Evolutionary conservation across 1,140 invertebrate genomes (phyloP).

Genomic region (Chelonus insularis): DNA sequence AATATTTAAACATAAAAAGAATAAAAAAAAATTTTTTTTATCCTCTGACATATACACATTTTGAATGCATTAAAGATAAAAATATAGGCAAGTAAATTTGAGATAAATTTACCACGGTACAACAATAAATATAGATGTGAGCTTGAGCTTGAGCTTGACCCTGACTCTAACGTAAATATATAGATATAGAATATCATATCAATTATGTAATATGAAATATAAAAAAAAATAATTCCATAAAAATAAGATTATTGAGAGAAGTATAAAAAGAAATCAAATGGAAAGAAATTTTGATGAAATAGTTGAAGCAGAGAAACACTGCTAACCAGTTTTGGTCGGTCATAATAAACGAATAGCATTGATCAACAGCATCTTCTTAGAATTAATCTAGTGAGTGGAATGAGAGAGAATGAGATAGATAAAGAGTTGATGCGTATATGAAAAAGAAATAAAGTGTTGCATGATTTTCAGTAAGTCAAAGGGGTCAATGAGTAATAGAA

Average conservation of each 20-base stretch:
- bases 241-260: not conserved
- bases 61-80: too few relatives aligned
- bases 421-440: not conserved
- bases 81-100: too few relatives aligned
- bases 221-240: not conserved
- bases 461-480: not conserved
- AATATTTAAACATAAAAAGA: too few relatives aligned
- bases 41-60: too few relatives aligned
- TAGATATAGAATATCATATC: too few relatives aligned
- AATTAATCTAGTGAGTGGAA: constrained; percentile 1
- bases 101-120: too few relatives aligned
- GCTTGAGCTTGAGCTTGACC: constrained; percentile 27
- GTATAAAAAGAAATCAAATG: not conserved
- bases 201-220: too few relatives aligned
- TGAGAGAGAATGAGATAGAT: not conserved
- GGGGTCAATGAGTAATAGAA: constrained; percentile 12
- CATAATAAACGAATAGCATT: not conserved
- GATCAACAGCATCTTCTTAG: not conserved
- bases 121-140: constrained; percentile 18
- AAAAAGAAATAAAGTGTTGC: not conserved
- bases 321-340: constrained; percentile 17
- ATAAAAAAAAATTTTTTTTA: too few relatives aligned
- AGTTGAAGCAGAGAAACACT: not conserved
- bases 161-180: not conserved
- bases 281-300: not conserved